Evolutionary conservation across 2,113 vertebrate species (phyloP), one percentile per base, ranked within the genome.

Genomic region (human): DNA sequence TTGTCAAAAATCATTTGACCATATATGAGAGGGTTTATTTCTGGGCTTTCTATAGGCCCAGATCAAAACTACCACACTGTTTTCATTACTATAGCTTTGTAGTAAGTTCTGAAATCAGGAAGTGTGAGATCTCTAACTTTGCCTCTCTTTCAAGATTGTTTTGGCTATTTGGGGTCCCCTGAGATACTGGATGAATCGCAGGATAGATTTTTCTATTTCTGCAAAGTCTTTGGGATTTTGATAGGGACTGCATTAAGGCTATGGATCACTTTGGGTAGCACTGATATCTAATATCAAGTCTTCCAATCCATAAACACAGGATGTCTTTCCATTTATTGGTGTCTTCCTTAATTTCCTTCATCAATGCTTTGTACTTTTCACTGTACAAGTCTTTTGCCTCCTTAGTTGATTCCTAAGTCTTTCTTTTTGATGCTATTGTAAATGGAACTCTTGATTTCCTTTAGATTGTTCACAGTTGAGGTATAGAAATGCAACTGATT

Each of bases 201-300:
- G 75, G 75, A 78, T 93, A n/a, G 61, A 38, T 17, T 84, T 96
- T 84, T 59, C n/a, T 72, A 76, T 79, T 89, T 89, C 68, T 78
- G 14, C 35, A 66, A 64, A 64, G n/a, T 52, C 17, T 48, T 30
- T 72, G 55, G 38, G 27, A 88, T 92, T 80, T 89, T 88, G 23
- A 61, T 72, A 57, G 52, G 40, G 27, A 59, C 17, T 93, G 3
- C 70, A 70, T 59, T 89, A 40, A 84, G 78, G 84, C 45, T 85
- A 20, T 52, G 57, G 40, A 61, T 79, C 48, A 16, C 80, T 79
- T 93, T 79, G 6, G 23, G 22, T 70, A 70, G 59, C 43, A 81
- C 0, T 92, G 43, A 81, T 22, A 12, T 72, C 35, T 52, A 43
- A 10, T 38, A 64, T 76, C 52, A n/a, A 1, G 1, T 50, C 27